These are phyloP conservation scores for Cynocephalus volans DNA, from an alignment of 2,113 vertebrate species.

Conservation along the genomic window DNA sequence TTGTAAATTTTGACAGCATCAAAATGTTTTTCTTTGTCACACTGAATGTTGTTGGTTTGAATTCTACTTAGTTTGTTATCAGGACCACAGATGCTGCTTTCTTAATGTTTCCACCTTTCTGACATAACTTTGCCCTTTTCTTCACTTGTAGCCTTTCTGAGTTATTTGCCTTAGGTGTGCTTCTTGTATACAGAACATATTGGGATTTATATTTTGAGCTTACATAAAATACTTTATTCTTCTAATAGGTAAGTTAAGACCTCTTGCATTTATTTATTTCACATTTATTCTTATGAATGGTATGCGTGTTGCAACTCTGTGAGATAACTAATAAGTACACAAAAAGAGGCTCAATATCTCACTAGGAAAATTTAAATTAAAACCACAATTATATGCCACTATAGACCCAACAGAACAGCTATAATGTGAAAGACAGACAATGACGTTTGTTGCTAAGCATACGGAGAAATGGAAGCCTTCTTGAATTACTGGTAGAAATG, in stretches of 20 bases:
- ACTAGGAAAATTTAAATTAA: not conserved
- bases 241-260: not conserved
- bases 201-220: not conserved
- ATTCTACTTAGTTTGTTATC: not conserved
- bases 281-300: not conserved
- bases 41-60: not conserved
- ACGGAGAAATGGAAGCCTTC: not conserved
- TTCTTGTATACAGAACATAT: not conserved
- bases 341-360: not conserved
- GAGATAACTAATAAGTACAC: not conserved
- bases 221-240: not conserved
- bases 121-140: not conserved
- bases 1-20: not conserved
- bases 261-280: no score
- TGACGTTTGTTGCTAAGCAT: not conserved
- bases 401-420: not conserved
- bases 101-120: not conserved
- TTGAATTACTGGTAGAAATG: not conserved
- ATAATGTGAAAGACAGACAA: not conserved
- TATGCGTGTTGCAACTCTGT: not conserved
- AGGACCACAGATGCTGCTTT: not conserved
- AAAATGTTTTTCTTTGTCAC: no score
- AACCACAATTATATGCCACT: not conserved
- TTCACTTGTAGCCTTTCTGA: not conserved
- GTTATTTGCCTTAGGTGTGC: not conserved